Conservation (phyloP, 1,140 invertebrate genomes). For the Mesaphorura yosii region DNA sequence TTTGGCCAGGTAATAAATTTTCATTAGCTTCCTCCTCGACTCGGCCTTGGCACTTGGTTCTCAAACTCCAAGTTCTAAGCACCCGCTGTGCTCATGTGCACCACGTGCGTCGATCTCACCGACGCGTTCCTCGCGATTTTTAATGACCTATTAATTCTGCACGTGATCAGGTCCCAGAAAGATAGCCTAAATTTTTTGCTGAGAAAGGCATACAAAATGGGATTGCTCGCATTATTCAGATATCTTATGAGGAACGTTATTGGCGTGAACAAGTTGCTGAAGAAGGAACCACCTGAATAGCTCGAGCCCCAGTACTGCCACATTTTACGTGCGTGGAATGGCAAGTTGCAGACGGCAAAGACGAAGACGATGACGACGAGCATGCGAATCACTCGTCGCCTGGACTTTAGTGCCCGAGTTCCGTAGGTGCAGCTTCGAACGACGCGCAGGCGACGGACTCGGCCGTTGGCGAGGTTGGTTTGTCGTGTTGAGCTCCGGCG, state of each 20-base stretch:
- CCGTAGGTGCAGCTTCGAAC: slow-evolving; percentile 22
- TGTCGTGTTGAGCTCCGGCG: too few species aligned
- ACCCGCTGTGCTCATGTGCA: slow-evolving; percentile 14
- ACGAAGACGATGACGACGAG: slow-evolving; percentile 67
- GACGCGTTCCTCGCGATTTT: slow-evolving; percentile 12
- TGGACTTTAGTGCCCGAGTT: slow-evolving; percentile 18
- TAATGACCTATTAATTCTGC: slow-evolving; percentile 18
- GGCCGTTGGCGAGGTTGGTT: too few species aligned
- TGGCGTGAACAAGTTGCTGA: slow-evolving; percentile 62
- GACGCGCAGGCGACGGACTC: slow-evolving; percentile 9
- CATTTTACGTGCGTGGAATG: slow-evolving; percentile 68
- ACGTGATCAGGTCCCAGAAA: slow-evolving; percentile 21
- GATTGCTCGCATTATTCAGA: slow-evolving; percentile 72
- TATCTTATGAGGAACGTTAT: slow-evolving; percentile 72
- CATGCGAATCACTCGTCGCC: slow-evolving; percentile 49
- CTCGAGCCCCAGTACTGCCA: slow-evolving; percentile 57
- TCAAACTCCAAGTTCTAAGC: not conserved
- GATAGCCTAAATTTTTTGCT: slow-evolving; percentile 48
- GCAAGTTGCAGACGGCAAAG: slow-evolving; percentile 72
- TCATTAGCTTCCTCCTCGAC: too few species aligned
- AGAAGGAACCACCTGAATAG: slow-evolving; percentile 51
- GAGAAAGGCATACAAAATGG: slow-evolving; percentile 69
- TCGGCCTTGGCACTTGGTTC: too few species aligned
- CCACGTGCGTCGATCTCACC: slow-evolving; percentile 20
- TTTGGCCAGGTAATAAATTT: too few species aligned